Evolutionary conservation across 2,888 invertebrate genomes (phyloP).

Genomic region (Gymnocheta viridis): DNA sequence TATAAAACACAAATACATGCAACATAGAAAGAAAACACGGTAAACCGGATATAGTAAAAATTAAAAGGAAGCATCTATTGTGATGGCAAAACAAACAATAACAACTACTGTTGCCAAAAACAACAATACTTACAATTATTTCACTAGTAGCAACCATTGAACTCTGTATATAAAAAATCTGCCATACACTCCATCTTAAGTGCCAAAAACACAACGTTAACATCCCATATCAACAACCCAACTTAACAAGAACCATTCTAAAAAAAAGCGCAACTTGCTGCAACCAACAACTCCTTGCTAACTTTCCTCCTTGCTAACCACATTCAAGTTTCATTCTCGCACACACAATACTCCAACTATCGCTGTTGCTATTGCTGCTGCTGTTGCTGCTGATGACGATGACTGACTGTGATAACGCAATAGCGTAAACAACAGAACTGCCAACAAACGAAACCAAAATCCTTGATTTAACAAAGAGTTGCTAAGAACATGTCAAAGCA

Average conservation of each 20-base stretch:
- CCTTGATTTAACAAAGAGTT: slow-evolving; percentile 44
- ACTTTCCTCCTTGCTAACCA: not conserved
- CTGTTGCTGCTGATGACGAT: not conserved
- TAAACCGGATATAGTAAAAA: slow-evolving; percentile 38
- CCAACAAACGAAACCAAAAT: slow-evolving; percentile 36
- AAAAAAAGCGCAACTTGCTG: not conserved
- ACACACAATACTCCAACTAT: not conserved
- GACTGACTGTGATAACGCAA: not conserved
- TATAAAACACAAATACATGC: not conserved
- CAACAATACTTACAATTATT: slow-evolving; percentile 20
- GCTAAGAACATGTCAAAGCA: slow-evolving; percentile 28
- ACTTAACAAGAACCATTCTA: no score
- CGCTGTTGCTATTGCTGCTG: not conserved
- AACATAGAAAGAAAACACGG: not conserved
- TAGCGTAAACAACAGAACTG: not conserved
- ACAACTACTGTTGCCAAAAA: slow-evolving; percentile 55
- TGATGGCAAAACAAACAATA: slow-evolving; percentile 49
- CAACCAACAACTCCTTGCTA: not conserved
- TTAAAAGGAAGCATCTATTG: slow-evolving; percentile 19
- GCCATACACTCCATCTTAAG: slow-evolving; percentile 26
- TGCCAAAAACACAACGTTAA: slow-evolving; percentile 49
- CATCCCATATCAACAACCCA: slow-evolving; percentile 13
- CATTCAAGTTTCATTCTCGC: slow-evolving; percentile 10
- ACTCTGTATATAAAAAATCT: not conserved
- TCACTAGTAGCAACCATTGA: not conserved